phyloP scores from a whole-genome alignment of 1,140 invertebrate species.

The Sinonovacula constricta region DNA sequence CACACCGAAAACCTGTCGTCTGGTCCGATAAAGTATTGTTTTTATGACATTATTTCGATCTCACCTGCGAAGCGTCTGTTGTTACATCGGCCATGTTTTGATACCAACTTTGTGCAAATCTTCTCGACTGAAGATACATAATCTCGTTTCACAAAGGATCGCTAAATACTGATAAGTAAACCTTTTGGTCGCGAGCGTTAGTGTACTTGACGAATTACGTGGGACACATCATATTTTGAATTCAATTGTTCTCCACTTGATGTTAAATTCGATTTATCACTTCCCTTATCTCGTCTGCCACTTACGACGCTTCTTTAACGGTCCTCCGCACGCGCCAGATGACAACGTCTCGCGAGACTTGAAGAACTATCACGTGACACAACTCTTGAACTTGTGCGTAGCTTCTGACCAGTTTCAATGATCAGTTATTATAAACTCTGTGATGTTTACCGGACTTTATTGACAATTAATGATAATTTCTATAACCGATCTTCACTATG shows the following conservation, averaged over 20 bases:
- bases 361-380: conserved; percentile 39
- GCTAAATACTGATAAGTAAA: conserved; percentile 49
- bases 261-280: conserved; percentile 48
- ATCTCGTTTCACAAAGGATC: conserved; percentile 27
- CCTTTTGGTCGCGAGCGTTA: conserved; percentile 36
- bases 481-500: background rate
- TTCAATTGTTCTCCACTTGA: conserved; percentile 28
- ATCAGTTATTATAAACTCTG: conserved; percentile 15
- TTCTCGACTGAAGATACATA: conserved; percentile 37
- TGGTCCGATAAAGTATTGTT: no score
- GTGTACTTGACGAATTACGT: conserved; percentile 16
- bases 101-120: conserved; percentile 43
- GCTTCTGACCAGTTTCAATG: conserved; percentile 28
- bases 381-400: conserved; percentile 8
- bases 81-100: conserved; percentile 32
- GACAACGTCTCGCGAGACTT: conserved; percentile 48
- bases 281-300: conserved; percentile 25
- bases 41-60: conserved; percentile 11
- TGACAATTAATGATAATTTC: background rate
- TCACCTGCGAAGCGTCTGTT: conserved; percentile 40
- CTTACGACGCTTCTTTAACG: conserved; percentile 32
- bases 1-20: no score
- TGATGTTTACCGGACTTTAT: background rate
- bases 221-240: conserved; percentile 22
- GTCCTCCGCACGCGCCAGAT: conserved; percentile 50